phyloP scores from a whole-genome alignment of 2,113 vertebrate genomes.

The Illadopsis cleaveri region DNA sequence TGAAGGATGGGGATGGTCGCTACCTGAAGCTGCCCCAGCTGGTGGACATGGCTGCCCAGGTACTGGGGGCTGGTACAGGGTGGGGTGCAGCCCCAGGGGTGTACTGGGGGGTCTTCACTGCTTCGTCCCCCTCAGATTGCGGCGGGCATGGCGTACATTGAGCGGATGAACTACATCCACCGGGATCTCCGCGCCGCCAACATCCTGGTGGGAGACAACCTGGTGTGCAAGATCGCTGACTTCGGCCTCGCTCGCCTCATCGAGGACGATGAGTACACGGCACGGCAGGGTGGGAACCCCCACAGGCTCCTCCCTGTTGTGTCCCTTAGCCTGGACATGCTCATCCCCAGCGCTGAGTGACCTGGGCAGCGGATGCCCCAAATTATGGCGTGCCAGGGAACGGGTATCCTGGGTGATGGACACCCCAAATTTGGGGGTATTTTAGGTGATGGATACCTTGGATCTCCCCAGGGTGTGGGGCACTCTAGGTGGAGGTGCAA shows the following conservation, averaged over 20 bases:
- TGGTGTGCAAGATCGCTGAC: constrained; percentile 97
- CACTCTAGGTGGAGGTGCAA: not conserved
- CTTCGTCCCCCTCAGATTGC: constrained; percentile 77
- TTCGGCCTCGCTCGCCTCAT: constrained; percentile 96
- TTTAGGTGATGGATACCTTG: not conserved
- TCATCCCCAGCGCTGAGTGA: not conserved
- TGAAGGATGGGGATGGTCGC: constrained; percentile 87
- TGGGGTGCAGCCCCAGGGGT: no score
- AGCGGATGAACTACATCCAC: constrained; percentile 98
- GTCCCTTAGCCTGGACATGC: not conserved
- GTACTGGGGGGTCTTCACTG: fast-evolving
- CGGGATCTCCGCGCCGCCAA: constrained; percentile 95
- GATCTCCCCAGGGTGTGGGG: fast-evolving
- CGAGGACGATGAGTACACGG: constrained; percentile 94
- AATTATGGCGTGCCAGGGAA: fast-evolving
- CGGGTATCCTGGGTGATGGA: not conserved
- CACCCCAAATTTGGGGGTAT: not conserved
- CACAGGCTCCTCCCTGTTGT: fast-evolving
- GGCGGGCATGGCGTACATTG: constrained; percentile 95
- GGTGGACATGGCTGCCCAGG: constrained; percentile 98
- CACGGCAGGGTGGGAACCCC: constrained; percentile 84
- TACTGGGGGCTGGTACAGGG: not conserved
- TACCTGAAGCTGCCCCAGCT: constrained; percentile 88
- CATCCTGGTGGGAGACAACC: constrained; percentile 92
- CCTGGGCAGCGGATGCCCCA: fast-evolving